Percentiles rank a stretch among this genome's conserved stretches.
Evolutionary conservation across 2,113 vertebrate genomes (phyloP).

Genomic region (Entomyzon cyanotis): DNA sequence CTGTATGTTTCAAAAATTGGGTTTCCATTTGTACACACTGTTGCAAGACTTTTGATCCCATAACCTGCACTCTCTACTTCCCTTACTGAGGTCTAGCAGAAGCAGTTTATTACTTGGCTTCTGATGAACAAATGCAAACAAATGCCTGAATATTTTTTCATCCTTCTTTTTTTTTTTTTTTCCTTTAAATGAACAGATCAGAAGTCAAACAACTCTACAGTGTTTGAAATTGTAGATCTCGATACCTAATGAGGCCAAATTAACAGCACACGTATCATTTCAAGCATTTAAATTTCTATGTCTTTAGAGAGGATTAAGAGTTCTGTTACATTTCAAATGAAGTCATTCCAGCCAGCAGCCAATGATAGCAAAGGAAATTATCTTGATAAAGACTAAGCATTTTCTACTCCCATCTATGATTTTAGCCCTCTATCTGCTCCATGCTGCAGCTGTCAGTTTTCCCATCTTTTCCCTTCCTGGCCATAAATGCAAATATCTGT

Average conservation of each 20-base stretch:
- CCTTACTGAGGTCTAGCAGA: conserved; percentile 4
- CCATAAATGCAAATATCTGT: not conserved
- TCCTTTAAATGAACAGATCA: not conserved
- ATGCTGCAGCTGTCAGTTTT: not conserved
- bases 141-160: not conserved
- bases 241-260: conserved; percentile 43
- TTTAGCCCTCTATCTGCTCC: not conserved
- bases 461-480: not conserved
- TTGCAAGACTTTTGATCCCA: not conserved
- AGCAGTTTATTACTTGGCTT: conserved; percentile 11
- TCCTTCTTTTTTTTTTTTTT: not conserved
- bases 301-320: conserved; percentile 57
- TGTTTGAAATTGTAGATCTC: conserved; percentile 23
- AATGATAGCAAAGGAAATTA: not conserved
- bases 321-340: not conserved
- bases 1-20: not conserved
- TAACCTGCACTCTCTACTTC: not conserved
- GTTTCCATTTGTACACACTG: not conserved
- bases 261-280: conserved; percentile 40
- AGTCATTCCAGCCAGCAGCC: conserved; percentile 23
- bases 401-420: not conserved
- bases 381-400: not conserved
- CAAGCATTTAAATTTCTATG: conserved; percentile 34
- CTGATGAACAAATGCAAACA: conserved; percentile 26
- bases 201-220: not conserved